Conservation (phyloP, 1,140 invertebrate genomes). For the Brachionus manjavacas region DNA sequence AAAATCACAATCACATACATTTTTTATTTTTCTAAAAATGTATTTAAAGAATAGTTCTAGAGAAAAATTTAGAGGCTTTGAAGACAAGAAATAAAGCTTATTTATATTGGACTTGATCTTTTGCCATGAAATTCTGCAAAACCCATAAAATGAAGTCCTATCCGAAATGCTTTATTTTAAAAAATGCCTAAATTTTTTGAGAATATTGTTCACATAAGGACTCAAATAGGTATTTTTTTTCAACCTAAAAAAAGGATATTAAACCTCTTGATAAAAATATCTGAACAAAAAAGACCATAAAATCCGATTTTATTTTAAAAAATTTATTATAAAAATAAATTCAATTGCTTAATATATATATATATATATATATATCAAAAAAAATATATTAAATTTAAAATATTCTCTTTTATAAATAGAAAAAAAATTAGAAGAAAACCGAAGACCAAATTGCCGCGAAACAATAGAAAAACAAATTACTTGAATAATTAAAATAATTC, state of each 20-base stretch:
- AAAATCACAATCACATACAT: too few species aligned
- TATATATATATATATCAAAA: not conserved
- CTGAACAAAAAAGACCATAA: not conserved
- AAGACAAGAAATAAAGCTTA: too few species aligned
- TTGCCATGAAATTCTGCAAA: too few species aligned
- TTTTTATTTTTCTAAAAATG: too few species aligned
- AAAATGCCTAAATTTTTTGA: too few species aligned
- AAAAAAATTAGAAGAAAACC: not conserved
- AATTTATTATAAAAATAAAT: conserved; percentile 1
- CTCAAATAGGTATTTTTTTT: too few species aligned
- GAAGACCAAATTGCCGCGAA: not conserved
- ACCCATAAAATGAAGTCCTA: too few species aligned
- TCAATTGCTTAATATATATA: not conserved
- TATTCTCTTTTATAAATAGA: not conserved
- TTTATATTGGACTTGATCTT: too few species aligned
- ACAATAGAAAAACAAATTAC: not conserved
- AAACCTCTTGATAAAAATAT: not conserved
- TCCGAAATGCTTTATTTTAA: too few species aligned
- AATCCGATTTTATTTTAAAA: not conserved
- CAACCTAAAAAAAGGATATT: not conserved
- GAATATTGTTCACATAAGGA: too few species aligned
- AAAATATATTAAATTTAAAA: conserved; percentile 1
- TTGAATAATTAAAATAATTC: not conserved
- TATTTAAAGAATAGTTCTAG: too few species aligned
- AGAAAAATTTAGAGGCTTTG: too few species aligned